Evolutionary conservation across 37 sponge, comb jelly and placozoan species (phyloP).

Genomic region (Diacarnus erythraeanus): DNA sequence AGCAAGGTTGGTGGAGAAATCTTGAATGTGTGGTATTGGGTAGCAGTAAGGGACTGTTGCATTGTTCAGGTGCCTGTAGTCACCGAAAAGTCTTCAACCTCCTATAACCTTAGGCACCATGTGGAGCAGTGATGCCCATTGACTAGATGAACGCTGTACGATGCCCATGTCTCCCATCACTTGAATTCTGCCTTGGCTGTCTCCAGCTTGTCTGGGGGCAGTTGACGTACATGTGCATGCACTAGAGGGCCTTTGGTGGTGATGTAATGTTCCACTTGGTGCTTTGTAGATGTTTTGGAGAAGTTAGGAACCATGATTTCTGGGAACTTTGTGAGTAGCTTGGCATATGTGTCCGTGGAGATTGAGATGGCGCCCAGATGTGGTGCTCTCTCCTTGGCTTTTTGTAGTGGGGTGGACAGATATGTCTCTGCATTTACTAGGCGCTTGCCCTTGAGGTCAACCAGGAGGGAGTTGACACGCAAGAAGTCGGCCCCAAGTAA

Average conservation of each 20-base stretch:
- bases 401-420: neutral
- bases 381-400: neutral
- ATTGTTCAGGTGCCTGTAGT: neutral
- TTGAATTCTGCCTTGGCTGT: too few relatives aligned
- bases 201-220: too few relatives aligned
- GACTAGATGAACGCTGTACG: neutral
- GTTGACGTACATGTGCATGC: too few relatives aligned
- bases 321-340: neutral
- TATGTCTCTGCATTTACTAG: neutral
- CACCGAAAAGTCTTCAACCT: neutral
- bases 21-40: constrained; percentile 10
- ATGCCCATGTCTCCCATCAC: too few relatives aligned
- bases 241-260: too few relatives aligned
- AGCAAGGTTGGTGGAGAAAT: neutral
- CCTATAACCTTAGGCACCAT: neutral
- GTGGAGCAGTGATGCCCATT: neutral
- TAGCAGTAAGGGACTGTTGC: neutral
- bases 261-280: too few relatives aligned
- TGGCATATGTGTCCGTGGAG: neutral
- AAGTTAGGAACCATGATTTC: too few relatives aligned
- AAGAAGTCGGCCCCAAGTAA: neutral
- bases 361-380: neutral
- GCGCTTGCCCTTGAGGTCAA: neutral
- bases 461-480: neutral
- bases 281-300: too few relatives aligned